Percentiles rank a stretch among this genome's conserved stretches.
phyloP scores from a whole-genome alignment of 2,888 invertebrate species.

The Gonocerus acuteangulatus region DNA sequence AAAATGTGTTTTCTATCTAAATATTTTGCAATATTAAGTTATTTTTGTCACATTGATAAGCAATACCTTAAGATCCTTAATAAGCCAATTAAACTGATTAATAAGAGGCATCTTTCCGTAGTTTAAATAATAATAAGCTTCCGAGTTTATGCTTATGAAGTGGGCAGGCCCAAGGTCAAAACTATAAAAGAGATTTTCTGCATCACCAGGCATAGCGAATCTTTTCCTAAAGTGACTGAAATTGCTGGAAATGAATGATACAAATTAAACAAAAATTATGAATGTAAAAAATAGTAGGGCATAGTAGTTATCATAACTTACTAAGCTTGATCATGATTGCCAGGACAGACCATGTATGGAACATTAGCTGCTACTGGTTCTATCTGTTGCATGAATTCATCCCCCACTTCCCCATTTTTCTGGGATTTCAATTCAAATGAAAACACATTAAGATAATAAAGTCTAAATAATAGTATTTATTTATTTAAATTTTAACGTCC shows the following conservation, averaged over 20 bases:
- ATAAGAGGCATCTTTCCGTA: slow-evolving; percentile 74
- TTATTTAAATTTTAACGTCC: too few species aligned
- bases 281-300: background rate
- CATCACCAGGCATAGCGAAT: slow-evolving; percentile 80
- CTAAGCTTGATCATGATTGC: slow-evolving; percentile 83
- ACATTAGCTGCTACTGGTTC: slow-evolving; percentile 80
- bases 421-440: slow-evolving; percentile 39
- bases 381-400: slow-evolving; percentile 87
- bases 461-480: too few species aligned
- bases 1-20: background rate
- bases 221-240: slow-evolving; percentile 89
- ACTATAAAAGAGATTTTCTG: slow-evolving; percentile 70
- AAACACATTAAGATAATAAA: background rate
- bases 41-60: too few species aligned
- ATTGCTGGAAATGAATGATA: slow-evolving; percentile 56
- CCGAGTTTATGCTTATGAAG: slow-evolving; percentile 85
- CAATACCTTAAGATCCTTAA: slow-evolving; percentile 60
- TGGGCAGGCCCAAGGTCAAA: slow-evolving; percentile 84
- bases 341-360: slow-evolving; percentile 87
- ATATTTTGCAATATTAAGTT: background rate
- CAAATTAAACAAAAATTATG: background rate
- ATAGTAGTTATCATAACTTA: slow-evolving; percentile 44
- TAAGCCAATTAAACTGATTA: slow-evolving; percentile 78
- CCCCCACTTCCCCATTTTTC: slow-evolving; percentile 73
- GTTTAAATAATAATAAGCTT: slow-evolving; percentile 84